Evolutionary conservation across 2,797 vertebrate species (phyloP), one percentile per base, ranked within the genome.

Genomic region (Hydrocynus forskahlii): DNA sequence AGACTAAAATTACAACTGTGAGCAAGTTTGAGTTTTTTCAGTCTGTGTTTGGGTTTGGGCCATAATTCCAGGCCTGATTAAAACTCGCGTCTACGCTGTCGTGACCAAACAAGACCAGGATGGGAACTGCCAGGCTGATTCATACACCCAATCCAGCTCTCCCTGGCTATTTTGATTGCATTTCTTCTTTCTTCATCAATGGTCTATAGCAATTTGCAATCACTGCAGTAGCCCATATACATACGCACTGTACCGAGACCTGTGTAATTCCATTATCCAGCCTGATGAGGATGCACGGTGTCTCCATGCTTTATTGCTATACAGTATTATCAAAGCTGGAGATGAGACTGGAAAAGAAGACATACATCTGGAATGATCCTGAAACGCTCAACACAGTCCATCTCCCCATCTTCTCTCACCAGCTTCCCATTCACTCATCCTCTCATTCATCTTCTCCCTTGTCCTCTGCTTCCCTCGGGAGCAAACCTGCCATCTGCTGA

Each of bases 51-150:
- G 63, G 16, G 23, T 66, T 40, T n/a, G 21, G 17, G 5, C 17
- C 17, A 43, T n/a, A 43, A 43, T 43, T 67, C 17, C 38, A 67
- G 64, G 19, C 38, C 19, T n/a, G 64, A 43, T 67, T 67, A 43
- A 67, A 67, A 38, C 8, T 43, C 0, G 4, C 8, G 64, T 9
- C 8, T 67, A 7, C 9, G 17, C 38, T 43, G 50, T 21, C 25
- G 48, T 57, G 76, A 71, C 50, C 50, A 66, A 43, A 82, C 50
- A 55, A n/a, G 45, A 21, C 68, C 38, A 43, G 35, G 59, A 70
- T 57, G 59, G 78, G 59, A 79, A 86, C 71, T 76, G 78, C 84
- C 83, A 81, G 57, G 23, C 78, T 83, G 71, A 83, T 83, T 86
- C 79, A 85, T 81, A 54, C 64, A 38, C 76, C n/a, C 38, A 9